Percentiles rank a stretch among this genome's conserved stretches.
Evolutionary conservation across 30 jellyfish, hydroid and myxozoan genomes (phyloP).

Genomic region (Chrysaora quinquecirrha): DNA sequence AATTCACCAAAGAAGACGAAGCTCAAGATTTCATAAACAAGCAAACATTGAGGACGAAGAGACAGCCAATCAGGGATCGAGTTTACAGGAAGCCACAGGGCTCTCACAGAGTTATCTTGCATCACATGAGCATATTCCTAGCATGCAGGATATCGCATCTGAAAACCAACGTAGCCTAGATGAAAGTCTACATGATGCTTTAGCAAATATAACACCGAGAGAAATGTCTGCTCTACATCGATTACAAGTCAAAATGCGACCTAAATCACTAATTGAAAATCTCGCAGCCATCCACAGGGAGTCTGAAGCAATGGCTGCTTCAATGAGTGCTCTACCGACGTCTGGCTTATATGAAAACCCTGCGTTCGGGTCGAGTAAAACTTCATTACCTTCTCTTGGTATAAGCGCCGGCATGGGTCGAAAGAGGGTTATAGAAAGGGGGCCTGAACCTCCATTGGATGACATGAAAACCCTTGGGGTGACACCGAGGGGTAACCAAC

Average conservation of each 20-base stretch:
- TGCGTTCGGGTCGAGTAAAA: background rate
- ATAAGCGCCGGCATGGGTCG: background rate
- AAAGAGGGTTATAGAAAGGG: background rate
- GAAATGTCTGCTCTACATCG: conserved; percentile 60
- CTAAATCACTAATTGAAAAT: conserved; percentile 55
- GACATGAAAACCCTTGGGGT: background rate
- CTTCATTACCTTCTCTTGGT: background rate
- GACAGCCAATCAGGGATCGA: background rate
- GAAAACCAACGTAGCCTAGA: background rate
- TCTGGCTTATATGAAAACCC: background rate
- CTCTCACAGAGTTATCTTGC: conserved; percentile 59
- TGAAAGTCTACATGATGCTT: conserved; percentile 9
- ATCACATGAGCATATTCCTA: conserved; percentile 22
- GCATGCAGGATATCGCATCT: background rate
- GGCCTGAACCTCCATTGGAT: background rate
- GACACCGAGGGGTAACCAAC: conserved; percentile 34
- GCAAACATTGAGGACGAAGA: conserved; percentile 17
- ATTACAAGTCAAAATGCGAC: conserved; percentile 46
- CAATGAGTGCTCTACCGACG: conserved; percentile 41
- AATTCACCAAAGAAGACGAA: conserved; percentile 47
- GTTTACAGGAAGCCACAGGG: background rate
- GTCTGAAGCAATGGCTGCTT: conserved; percentile 9
- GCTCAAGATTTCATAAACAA: conserved; percentile 64
- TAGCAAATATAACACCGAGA: conserved; percentile 33
- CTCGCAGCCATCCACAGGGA: conserved; percentile 71